Evolutionary conservation across 2,113 vertebrate genomes (phyloP).

Genomic region (Callopanchax toddi): DNA sequence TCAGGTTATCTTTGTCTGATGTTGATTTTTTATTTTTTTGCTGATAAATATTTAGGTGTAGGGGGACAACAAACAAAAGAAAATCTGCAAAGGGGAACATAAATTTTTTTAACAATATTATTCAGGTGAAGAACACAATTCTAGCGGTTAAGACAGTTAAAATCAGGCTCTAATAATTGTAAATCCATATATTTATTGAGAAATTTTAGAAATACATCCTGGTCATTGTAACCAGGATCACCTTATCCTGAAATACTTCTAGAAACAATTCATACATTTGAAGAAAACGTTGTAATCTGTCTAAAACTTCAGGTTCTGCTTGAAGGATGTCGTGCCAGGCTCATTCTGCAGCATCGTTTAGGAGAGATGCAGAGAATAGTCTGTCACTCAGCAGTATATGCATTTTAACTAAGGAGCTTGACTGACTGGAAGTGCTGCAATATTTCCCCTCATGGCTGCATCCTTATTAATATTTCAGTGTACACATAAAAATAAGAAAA

Average conservation of each 20-base stretch:
- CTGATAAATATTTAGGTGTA: no score
- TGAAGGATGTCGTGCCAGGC: slow-evolving; percentile 25
- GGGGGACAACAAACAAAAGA: no score
- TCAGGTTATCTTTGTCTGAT: no score
- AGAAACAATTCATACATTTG: not conserved
- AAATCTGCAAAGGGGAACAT: no score
- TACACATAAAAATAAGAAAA: slow-evolving; percentile 16
- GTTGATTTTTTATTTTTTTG: no score
- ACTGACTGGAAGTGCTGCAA: not conserved
- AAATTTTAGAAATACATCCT: no score
- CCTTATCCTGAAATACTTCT: not conserved
- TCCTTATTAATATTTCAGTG: slow-evolving; percentile 7
- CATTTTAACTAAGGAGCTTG: slow-evolving; percentile 19
- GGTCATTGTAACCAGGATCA: no score
- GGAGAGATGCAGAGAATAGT: slow-evolving; percentile 13
- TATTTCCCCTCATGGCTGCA: slow-evolving; percentile 6
- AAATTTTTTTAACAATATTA: no score
- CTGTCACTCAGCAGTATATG: slow-evolving; percentile 16
- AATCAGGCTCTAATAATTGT: no score
- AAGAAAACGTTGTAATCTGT: not conserved
- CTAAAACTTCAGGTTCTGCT: slow-evolving; percentile 15
- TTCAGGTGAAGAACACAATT: no score
- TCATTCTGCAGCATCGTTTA: slow-evolving; percentile 30
- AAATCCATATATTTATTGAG: no score
- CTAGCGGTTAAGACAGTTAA: no score